phyloP scores from a whole-genome alignment of 2,888 invertebrate species.

The Heterodera filipjevi region DNA sequence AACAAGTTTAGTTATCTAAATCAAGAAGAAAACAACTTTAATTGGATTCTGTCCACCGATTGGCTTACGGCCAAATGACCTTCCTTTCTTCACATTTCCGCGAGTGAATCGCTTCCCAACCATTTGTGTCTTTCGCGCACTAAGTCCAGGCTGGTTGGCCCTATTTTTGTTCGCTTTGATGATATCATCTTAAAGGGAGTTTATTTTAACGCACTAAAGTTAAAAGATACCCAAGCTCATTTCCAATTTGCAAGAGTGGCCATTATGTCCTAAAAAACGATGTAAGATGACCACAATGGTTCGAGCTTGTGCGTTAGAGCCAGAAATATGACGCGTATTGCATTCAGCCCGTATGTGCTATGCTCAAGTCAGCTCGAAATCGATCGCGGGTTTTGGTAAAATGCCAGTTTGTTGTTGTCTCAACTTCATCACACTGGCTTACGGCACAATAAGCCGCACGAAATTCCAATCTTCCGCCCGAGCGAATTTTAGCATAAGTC shows the following conservation, averaged over 20 bases:
- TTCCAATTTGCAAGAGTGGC: conserved; percentile 38
- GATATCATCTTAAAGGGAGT: conserved; percentile 45
- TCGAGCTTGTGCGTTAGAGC: neutral
- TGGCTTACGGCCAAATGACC: neutral
- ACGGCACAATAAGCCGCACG: neutral
- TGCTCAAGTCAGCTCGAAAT: neutral
- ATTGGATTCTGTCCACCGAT: neutral
- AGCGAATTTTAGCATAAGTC: neutral
- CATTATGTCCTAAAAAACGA: conserved; percentile 18
- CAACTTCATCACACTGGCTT: neutral
- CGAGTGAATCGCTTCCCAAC: neutral
- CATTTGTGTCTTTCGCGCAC: conserved; percentile 26
- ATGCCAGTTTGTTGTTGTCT: neutral
- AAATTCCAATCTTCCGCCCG: neutral
- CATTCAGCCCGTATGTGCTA: conserved; percentile 1
- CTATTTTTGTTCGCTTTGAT: conserved; percentile 42
- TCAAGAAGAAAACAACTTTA: neutral
- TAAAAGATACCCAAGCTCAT: conserved; percentile 44
- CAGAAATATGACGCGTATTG: neutral
- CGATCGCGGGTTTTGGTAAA: neutral
- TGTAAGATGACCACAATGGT: conserved; percentile 24
- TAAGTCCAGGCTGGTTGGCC: conserved; percentile 8
- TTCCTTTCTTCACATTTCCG: neutral
- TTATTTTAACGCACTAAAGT: neutral
- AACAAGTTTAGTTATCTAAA: too few relatives aligned